Conservation (phyloP, 2,888 invertebrate species). For the Archaeoteleia sp. region DNA sequence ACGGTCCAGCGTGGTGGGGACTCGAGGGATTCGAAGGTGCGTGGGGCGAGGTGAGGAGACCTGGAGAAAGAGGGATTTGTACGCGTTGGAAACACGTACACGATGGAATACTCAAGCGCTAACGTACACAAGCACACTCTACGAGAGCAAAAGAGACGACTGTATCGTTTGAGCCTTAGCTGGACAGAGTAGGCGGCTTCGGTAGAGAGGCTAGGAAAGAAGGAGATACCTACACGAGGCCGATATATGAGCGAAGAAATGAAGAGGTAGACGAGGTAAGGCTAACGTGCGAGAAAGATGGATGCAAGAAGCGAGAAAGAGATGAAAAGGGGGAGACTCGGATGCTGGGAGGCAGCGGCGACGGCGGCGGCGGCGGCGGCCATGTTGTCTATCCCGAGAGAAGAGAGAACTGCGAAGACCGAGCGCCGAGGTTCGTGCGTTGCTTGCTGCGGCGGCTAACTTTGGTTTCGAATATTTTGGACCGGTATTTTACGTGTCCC, state of each 20-base stretch:
- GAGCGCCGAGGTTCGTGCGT: conserved; percentile 67
- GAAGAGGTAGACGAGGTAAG: conserved; percentile 51
- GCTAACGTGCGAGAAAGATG: conserved; percentile 50
- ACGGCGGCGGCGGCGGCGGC: conserved; percentile 78
- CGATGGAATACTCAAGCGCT: conserved; percentile 32
- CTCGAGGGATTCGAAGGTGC: conserved; percentile 47
- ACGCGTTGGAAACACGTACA: conserved; percentile 29
- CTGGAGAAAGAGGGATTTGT: conserved; percentile 43
- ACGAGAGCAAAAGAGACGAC: too few species aligned
- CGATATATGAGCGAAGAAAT: conserved; percentile 35
- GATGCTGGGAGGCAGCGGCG: conserved; percentile 79
- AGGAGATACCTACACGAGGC: conserved; percentile 36
- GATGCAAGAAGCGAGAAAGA: conserved; percentile 65
- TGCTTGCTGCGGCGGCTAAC: conserved; percentile 67
- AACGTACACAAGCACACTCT: conserved; percentile 24
- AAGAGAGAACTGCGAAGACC: conserved; percentile 66
- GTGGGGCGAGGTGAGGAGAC: conserved; percentile 46
- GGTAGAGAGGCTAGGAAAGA: conserved; percentile 40
- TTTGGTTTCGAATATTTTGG: conserved; percentile 57
- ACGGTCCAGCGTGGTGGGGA: conserved; percentile 46
- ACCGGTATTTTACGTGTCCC: conserved; percentile 1
- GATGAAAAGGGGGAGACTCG: conserved; percentile 73
- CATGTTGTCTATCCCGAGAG: conserved; percentile 82
- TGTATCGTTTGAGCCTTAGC: too few species aligned
- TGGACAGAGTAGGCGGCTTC: conserved; percentile 3